Percentiles rank a stretch among this genome's conserved stretches.
Evolutionary conservation across 2,113 vertebrate species (phyloP).

Genomic region (Oreochromis tanganicae): DNA sequence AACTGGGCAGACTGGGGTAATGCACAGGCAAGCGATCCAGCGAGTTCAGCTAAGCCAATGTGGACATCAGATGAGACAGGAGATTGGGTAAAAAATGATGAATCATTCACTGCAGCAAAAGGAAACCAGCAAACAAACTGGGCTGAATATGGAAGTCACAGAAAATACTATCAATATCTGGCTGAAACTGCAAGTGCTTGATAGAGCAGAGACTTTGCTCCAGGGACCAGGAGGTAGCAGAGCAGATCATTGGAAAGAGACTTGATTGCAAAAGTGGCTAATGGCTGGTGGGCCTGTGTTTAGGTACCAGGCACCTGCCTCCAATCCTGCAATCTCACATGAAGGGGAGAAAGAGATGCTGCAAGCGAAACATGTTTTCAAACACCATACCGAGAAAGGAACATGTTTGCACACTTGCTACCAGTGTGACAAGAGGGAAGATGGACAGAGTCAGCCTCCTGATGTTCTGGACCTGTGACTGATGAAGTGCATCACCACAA

Average conservation of each 20-base stretch:
- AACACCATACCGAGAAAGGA: not conserved
- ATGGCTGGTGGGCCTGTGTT: not conserved
- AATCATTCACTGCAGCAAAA: not conserved
- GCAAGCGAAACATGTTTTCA: constrained; percentile 2
- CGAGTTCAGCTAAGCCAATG: not conserved
- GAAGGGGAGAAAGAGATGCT: not conserved
- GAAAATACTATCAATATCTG: not conserved
- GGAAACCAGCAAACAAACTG: not conserved
- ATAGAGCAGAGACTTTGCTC: not conserved
- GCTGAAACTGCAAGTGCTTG: not conserved
- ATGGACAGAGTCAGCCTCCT: not conserved
- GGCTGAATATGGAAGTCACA: not conserved
- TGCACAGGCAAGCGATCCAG: not conserved
- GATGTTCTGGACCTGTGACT: not conserved
- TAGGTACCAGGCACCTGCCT: not conserved
- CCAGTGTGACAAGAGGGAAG: not conserved
- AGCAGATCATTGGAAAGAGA: not conserved
- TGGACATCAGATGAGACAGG: not conserved
- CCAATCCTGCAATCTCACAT: not conserved
- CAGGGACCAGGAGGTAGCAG: not conserved
- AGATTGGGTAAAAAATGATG: not conserved
- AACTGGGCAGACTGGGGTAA: not conserved
- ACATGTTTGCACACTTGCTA: constrained; percentile 15
- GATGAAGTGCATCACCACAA: not conserved
- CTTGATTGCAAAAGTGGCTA: not conserved